Percentiles rank a stretch among this genome's conserved stretches.
These are phyloP conservation scores for Dioctria linearis DNA, from an alignment of 2,888 invertebrate species.

Conservation along the genomic window DNA sequence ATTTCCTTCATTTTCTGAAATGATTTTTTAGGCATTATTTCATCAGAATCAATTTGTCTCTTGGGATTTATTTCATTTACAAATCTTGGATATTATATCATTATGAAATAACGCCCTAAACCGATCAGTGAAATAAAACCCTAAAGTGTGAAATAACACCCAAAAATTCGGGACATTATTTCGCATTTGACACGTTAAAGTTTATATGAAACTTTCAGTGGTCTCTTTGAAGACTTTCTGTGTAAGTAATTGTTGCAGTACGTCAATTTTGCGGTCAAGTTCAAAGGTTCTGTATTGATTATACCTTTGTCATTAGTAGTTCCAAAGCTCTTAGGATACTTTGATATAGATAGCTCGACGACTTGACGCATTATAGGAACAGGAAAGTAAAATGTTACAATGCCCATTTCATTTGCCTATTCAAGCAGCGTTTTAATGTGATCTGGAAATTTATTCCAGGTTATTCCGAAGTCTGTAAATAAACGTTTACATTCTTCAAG, in stretches of 20 bases:
- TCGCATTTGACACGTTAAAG: too few relatives aligned
- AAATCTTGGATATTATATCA: too few relatives aligned
- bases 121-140: too few relatives aligned
- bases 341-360: slow-evolving; percentile 13
- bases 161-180: too few relatives aligned
- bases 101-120: too few relatives aligned
- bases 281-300: slow-evolving; percentile 14
- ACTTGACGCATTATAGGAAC: slow-evolving; percentile 20
- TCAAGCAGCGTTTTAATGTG: not conserved
- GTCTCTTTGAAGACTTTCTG: not conserved
- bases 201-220: too few relatives aligned
- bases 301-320: not conserved
- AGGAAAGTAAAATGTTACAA: slow-evolving; percentile 17
- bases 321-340: slow-evolving; percentile 25
- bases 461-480: slow-evolving; percentile 5
- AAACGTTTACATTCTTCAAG: not conserved
- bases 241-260: slow-evolving; percentile 22
- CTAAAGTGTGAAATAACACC: too few relatives aligned
- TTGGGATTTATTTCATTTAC: too few relatives aligned
- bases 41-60: too few relatives aligned
- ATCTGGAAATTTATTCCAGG: slow-evolving; percentile 12
- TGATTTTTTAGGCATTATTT: too few relatives aligned
- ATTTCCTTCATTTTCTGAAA: too few relatives aligned
- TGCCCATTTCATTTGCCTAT: slow-evolving; percentile 13
- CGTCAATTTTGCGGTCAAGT: slow-evolving; percentile 9